phyloP scores from a whole-genome alignment of 2,888 invertebrate species.

The Stenodera caucasica region DNA sequence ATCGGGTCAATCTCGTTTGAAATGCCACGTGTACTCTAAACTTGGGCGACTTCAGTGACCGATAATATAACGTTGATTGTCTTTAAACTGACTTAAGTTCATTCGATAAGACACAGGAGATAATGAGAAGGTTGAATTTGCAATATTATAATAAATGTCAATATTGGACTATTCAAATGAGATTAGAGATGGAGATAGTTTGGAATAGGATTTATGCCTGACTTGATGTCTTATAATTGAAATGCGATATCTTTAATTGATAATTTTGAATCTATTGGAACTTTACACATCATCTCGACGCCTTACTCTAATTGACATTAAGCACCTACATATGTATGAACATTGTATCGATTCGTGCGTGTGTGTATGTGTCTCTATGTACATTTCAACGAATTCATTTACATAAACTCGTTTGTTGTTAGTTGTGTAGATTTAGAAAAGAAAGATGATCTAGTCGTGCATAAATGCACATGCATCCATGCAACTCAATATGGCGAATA shows the following conservation, averaged over 20 bases:
- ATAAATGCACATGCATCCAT: not conserved
- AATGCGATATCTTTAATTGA: not conserved
- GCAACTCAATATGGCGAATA: conserved; percentile 6
- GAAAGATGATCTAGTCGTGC: conserved; percentile 6
- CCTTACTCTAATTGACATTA: not conserved
- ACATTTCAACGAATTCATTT: conserved; percentile 2
- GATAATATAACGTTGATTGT: too few relatives aligned
- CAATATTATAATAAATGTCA: too few relatives aligned
- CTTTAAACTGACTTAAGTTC: too few relatives aligned
- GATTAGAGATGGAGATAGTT: not conserved
- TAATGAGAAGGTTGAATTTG: too few relatives aligned
- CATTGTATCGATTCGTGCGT: too few relatives aligned
- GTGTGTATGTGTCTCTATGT: not conserved
- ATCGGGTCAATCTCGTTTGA: not conserved
- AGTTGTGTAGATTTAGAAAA: not conserved
- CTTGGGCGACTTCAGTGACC: too few relatives aligned
- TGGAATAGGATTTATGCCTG: too few relatives aligned
- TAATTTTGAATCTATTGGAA: not conserved
- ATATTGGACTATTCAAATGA: not conserved
- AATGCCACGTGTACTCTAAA: not conserved
- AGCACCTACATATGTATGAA: not conserved
- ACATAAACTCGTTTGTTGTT: conserved; percentile 1
- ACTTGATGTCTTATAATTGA: not conserved
- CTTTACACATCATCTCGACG: not conserved
- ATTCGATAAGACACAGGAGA: too few relatives aligned